A percentile compares a stretch with the other conserved stretches of the same genome.
Evolutionary conservation across 2,113 vertebrate genomes (phyloP).

Genomic region (Strix aluco): DNA sequence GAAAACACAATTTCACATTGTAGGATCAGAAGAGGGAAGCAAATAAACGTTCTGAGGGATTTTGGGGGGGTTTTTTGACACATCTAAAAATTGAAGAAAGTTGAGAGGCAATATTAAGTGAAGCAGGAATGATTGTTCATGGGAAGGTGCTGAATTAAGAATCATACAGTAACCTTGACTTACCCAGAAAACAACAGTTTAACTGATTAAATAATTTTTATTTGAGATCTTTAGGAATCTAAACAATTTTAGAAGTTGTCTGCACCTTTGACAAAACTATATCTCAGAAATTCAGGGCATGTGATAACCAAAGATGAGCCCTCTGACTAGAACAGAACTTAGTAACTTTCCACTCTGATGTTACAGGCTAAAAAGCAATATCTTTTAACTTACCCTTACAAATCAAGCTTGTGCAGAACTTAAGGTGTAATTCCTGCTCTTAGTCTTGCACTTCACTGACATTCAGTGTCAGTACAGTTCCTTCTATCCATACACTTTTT

Average conservation of each 20-base stretch:
- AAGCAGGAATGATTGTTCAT: not conserved
- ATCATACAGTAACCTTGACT: not conserved
- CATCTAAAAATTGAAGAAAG: not conserved
- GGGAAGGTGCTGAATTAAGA: not conserved
- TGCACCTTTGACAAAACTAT: not conserved
- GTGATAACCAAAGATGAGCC: not conserved
- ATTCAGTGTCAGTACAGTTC: not conserved
- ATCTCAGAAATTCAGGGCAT: not conserved
- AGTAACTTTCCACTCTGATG: not conserved
- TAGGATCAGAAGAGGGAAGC: not conserved
- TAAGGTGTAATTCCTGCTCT: not conserved
- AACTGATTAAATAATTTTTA: not conserved
- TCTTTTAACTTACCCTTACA: not conserved
- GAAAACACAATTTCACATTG: not conserved
- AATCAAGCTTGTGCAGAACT: not conserved
- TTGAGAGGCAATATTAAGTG: not conserved
- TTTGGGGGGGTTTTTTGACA: not conserved
- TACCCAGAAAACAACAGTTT: not conserved
- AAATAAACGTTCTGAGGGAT: not conserved
- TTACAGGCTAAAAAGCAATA: not conserved
- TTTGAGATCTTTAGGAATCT: not conserved
- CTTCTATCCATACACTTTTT: not conserved
- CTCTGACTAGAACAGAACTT: not conserved
- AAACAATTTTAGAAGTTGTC: not conserved
- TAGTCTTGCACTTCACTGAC: not conserved